Percentiles rank a stretch among this genome's conserved stretches.
Conservation (phyloP, 2,113 vertebrate species). For the Pteronura brasiliensis region DNA sequence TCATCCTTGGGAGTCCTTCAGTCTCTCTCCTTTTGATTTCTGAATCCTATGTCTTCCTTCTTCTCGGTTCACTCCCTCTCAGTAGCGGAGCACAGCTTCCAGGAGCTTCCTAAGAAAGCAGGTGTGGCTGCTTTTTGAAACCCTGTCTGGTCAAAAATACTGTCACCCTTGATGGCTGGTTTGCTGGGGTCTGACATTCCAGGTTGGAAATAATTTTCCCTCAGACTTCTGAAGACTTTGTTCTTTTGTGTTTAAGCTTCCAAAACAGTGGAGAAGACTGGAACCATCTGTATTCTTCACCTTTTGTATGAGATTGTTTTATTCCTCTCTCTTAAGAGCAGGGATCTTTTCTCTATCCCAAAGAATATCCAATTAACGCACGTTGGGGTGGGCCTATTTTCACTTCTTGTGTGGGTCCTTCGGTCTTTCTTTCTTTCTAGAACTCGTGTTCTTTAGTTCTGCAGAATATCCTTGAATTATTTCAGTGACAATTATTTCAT, state of each 20-base stretch:
- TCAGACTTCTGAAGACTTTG: neutral
- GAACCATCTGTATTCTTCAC: neutral
- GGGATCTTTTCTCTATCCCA: neutral
- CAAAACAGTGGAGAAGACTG: neutral
- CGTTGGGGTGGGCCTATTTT: neutral
- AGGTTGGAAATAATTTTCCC: neutral
- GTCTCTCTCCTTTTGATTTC: neutral
- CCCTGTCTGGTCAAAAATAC: neutral
- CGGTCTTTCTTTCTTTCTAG: neutral
- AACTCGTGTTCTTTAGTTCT: neutral
- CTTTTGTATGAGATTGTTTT: neutral
- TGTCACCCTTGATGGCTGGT: neutral
- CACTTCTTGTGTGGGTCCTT: neutral
- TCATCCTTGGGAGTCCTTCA: neutral
- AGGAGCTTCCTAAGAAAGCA: neutral
- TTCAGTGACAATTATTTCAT: neutral
- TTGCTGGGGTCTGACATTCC: neutral
- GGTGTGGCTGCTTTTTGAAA: neutral
- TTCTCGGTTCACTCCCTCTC: neutral
- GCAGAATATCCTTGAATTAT: neutral
- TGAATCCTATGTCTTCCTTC: neutral
- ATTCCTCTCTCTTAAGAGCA: neutral
- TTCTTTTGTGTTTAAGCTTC: neutral
- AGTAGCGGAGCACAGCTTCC: too few relatives aligned
- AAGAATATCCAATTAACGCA: neutral